Conservation (phyloP, 2,888 invertebrate genomes). For the Augochlorella aurata region DNA sequence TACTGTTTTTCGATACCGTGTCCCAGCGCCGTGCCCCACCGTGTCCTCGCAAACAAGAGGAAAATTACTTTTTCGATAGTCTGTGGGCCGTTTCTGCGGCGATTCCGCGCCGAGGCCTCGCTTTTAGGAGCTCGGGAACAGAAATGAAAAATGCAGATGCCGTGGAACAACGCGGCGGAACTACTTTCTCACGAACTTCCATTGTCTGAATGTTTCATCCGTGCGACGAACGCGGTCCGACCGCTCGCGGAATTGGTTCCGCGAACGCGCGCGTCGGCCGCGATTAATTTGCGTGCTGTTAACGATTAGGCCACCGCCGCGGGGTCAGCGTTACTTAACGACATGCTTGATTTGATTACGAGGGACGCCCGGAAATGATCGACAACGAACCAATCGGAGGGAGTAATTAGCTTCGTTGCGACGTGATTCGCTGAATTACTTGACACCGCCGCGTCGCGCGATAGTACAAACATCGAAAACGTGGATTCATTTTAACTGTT, state of each 20-base stretch:
- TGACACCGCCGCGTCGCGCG: background rate
- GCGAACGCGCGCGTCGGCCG: background rate
- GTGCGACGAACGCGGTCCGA: background rate
- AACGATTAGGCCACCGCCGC: background rate
- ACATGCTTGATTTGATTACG: slow-evolving; percentile 24
- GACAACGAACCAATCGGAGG: slow-evolving; percentile 30
- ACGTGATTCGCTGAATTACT: background rate
- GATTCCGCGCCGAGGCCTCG: background rate
- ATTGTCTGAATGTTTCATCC: background rate
- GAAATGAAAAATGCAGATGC: background rate
- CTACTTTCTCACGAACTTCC: background rate
- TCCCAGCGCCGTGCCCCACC: too few relatives aligned
- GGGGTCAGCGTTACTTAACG: slow-evolving; percentile 39
- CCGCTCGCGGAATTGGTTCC: background rate
- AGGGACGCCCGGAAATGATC: slow-evolving; percentile 35
- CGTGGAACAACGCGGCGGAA: background rate
- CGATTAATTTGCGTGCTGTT: background rate
- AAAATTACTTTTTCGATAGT: slow-evolving; percentile 2
- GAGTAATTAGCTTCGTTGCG: slow-evolving; percentile 36
- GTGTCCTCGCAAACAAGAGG: background rate
- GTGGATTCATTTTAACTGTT: too few relatives aligned
- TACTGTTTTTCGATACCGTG: slow-evolving; percentile 7
- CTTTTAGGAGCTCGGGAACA: background rate
- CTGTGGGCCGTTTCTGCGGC: background rate
- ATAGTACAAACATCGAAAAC: too few relatives aligned